Percentiles rank a stretch among this genome's conserved stretches.
Evolutionary conservation across 2,113 vertebrate genomes (phyloP).

Genomic region (Polypterus bichir): DNA sequence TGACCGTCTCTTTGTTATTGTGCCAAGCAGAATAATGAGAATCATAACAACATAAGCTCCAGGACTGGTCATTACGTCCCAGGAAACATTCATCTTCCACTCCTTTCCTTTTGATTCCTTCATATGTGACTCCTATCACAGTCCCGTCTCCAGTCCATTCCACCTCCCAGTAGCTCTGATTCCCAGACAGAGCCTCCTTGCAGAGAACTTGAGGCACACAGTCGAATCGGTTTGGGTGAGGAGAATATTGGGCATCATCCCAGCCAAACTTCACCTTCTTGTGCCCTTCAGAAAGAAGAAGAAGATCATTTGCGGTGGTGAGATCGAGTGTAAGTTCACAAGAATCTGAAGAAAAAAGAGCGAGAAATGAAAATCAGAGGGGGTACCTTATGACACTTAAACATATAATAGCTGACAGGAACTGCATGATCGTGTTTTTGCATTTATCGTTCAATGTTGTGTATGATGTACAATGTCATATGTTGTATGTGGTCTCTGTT

Average conservation of each 20-base stretch:
- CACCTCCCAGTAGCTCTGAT: constrained; percentile 56
- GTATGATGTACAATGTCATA: no score
- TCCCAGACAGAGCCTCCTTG: constrained; percentile 24
- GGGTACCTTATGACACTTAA: no score
- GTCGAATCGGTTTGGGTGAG: constrained; percentile 31
- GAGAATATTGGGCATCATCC: constrained; percentile 27
- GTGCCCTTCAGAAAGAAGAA: constrained; percentile 44
- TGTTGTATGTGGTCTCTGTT: no score
- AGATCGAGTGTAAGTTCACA: constrained; percentile 47
- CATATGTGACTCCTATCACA: constrained; percentile 46
- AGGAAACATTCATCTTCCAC: constrained; percentile 38
- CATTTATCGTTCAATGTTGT: no score
- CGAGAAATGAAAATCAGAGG: no score
- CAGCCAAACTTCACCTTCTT: constrained; percentile 34
- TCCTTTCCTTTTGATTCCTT: constrained; percentile 14
- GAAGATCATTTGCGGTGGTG: constrained; percentile 51
- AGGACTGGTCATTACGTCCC: constrained; percentile 39
- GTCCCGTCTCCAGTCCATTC: constrained; percentile 33
- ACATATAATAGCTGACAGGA: no score
- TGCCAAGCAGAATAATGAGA: constrained; percentile 49
- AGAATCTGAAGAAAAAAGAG: constrained; percentile 29
- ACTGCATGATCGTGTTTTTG: no score
- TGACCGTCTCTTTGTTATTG: constrained; percentile 10
- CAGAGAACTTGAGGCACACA: constrained; percentile 52
- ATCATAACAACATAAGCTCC: constrained; percentile 50